phyloP scores from a whole-genome alignment of 2,797 vertebrate species.

The Prionace glauca region DNA sequence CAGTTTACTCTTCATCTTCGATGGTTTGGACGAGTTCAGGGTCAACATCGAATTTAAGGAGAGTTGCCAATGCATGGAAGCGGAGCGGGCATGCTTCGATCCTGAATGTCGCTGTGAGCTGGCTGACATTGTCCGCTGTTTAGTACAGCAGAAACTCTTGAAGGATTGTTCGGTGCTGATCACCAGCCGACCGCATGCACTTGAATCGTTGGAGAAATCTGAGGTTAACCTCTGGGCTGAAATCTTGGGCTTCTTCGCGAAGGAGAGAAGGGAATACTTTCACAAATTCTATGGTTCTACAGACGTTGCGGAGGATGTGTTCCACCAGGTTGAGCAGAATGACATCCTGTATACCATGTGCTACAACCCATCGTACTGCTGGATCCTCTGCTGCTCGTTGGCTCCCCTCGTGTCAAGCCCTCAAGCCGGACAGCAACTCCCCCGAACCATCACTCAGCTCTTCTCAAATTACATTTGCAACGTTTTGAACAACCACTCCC shows the following conservation, averaged over 20 bases:
- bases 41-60: background rate
- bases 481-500: background rate
- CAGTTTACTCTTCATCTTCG: background rate
- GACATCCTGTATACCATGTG: background rate
- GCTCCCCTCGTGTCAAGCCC: background rate
- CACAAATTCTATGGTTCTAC: background rate
- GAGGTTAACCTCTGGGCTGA: background rate
- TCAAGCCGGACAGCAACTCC: background rate
- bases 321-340: background rate
- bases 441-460: background rate
- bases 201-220: background rate
- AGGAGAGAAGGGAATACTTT: background rate
- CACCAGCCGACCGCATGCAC: background rate
- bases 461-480: background rate
- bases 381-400: background rate
- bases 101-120: background rate
- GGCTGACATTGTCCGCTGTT: background rate
- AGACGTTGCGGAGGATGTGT: background rate
- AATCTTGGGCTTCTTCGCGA: background rate
- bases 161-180: background rate
- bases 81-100: background rate
- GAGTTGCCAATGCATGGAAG: too few species aligned
- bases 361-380: background rate
- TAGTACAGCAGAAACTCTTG: background rate
- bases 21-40: conserved; percentile 1